A percentile compares a stretch with the other conserved stretches of the same genome.
phyloP scores from a whole-genome alignment of 2,113 vertebrate genomes.

The Aspidoscelis tigris region DNA sequence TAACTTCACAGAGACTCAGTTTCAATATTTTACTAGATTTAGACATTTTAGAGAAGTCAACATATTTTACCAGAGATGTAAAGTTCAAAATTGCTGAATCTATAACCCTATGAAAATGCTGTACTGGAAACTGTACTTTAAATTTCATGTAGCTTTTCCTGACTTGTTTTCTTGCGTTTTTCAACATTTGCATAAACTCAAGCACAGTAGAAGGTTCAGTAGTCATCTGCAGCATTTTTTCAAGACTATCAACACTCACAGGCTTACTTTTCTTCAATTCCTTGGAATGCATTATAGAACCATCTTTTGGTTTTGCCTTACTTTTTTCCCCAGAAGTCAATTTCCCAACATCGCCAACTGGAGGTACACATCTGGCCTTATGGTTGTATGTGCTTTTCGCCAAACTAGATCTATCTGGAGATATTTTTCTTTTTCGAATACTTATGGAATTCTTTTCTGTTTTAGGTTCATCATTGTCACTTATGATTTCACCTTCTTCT shows the following conservation, averaged over 20 bases:
- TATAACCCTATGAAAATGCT: slow-evolving; percentile 90
- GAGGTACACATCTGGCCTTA: slow-evolving; percentile 51
- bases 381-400: slow-evolving; percentile 46
- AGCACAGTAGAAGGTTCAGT: slow-evolving; percentile 77
- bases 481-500: slow-evolving; percentile 94
- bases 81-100: slow-evolving; percentile 89
- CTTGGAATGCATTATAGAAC: slow-evolving; percentile 59
- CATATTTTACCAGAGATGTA: slow-evolving; percentile 84
- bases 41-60: slow-evolving; percentile 85
- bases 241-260: slow-evolving; percentile 72
- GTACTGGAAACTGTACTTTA: slow-evolving; percentile 88
- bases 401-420: slow-evolving; percentile 60
- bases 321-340: slow-evolving; percentile 58
- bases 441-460: slow-evolving; percentile 67
- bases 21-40: slow-evolving; percentile 79
- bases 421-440: slow-evolving; percentile 53
- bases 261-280: slow-evolving; percentile 66
- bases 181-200: slow-evolving; percentile 90
- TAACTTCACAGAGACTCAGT: slow-evolving; percentile 82
- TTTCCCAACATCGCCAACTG: slow-evolving; percentile 62
- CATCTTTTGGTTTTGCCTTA: slow-evolving; percentile 61
- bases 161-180: slow-evolving; percentile 83
- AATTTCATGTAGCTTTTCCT: slow-evolving; percentile 97
- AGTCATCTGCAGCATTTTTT: slow-evolving; percentile 79
- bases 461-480: slow-evolving; percentile 78